phyloP scores from a whole-genome alignment of 1,140 invertebrate genomes.

The Phymorhynchus buccinoides region DNA sequence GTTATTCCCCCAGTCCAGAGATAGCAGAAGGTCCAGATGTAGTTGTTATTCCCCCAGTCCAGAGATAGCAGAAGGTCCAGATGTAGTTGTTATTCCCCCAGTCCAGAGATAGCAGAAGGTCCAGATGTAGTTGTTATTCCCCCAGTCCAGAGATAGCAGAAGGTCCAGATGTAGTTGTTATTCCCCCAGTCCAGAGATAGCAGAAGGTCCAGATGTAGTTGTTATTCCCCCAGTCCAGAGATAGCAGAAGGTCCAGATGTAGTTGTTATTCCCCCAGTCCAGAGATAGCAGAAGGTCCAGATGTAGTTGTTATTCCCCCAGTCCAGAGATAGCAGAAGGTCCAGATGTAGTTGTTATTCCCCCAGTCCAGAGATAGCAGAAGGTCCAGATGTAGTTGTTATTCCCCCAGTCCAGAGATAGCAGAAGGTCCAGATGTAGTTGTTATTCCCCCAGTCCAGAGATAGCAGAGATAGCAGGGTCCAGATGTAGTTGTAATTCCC shows the following conservation, averaged over 20 bases:
- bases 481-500: too few species aligned
- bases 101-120: too few species aligned
- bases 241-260: slow-evolving; percentile 60
- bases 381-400: slow-evolving; percentile 60
- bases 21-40: too few species aligned
- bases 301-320: slow-evolving; percentile 65
- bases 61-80: too few species aligned
- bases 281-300: slow-evolving; percentile 62
- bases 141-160: too few species aligned
- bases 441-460: too few species aligned
- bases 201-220: slow-evolving; percentile 55
- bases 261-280: slow-evolving; percentile 70
- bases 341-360: slow-evolving; percentile 64
- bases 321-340: slow-evolving; percentile 67
- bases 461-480: too few species aligned
- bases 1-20: too few species aligned
- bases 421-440: slow-evolving; percentile 55
- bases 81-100: too few species aligned
- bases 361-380: slow-evolving; percentile 66
- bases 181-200: slow-evolving; percentile 69
- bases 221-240: slow-evolving; percentile 69
- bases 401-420: slow-evolving; percentile 70
- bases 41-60: too few species aligned
- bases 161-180: slow-evolving; percentile 60
- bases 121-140: too few species aligned